Evolutionary conservation across 2,797 vertebrate genomes (phyloP).

Genomic region (Dryobates pubescens): DNA sequence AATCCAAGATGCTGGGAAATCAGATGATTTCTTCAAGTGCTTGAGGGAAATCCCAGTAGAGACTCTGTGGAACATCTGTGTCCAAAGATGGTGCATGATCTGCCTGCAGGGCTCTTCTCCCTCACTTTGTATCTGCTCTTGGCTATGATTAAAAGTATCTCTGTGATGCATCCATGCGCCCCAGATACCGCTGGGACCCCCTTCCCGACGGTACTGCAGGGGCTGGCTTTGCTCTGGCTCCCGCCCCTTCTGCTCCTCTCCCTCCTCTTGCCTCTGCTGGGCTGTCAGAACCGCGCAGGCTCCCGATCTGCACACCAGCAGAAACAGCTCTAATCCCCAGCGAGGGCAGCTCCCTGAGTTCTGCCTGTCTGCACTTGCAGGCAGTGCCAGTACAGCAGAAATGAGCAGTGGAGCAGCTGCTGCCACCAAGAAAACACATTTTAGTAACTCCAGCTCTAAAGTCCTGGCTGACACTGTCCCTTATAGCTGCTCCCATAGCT

Average conservation of each 20-base stretch:
- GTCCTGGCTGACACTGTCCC: background rate
- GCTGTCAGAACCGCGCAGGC: background rate
- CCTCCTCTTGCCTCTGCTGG: background rate
- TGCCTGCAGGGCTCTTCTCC: background rate
- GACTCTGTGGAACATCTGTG: background rate
- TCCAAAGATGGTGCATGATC: background rate
- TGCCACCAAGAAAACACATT: background rate
- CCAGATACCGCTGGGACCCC: background rate
- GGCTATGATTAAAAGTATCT: background rate
- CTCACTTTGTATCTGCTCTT: background rate
- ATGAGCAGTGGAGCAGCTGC: background rate
- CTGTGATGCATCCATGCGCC: background rate
- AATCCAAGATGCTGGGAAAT: background rate
- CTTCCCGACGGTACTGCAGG: accelerated
- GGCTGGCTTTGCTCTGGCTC: background rate
- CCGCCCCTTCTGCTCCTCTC: background rate
- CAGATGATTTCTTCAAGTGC: background rate
- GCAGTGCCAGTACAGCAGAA: background rate
- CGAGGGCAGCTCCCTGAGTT: background rate
- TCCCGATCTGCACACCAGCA: background rate
- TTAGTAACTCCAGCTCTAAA: background rate
- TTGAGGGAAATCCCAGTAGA: background rate
- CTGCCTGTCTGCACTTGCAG: accelerated
- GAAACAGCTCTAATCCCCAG: background rate
- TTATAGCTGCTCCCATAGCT: background rate